phyloP scores from a whole-genome alignment of 1,140 invertebrate species.

The Drosophila persimilis region DNA sequence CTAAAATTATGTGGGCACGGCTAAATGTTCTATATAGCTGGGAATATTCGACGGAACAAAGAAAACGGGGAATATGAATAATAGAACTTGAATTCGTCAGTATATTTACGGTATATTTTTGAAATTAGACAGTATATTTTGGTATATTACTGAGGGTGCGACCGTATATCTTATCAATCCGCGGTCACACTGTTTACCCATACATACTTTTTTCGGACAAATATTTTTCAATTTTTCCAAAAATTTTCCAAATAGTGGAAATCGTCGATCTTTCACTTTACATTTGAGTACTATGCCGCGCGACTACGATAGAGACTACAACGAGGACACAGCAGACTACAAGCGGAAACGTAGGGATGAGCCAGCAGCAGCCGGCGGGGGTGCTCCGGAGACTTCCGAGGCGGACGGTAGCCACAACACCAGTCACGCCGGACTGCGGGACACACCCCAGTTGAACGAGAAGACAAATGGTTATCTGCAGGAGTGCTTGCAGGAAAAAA shows the following conservation, averaged over 20 bases:
- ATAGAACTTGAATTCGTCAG: too few relatives aligned
- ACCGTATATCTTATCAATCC: neutral
- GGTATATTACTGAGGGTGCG: too few relatives aligned
- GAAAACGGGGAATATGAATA: too few relatives aligned
- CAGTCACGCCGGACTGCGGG: slow-evolving; percentile 63
- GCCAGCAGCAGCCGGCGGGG: slow-evolving; percentile 53
- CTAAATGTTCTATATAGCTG: too few relatives aligned
- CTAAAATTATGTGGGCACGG: too few relatives aligned
- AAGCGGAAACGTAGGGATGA: slow-evolving; percentile 78
- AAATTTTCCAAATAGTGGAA: slow-evolving; percentile 7
- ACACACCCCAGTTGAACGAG: slow-evolving; percentile 76
- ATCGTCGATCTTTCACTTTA: neutral
- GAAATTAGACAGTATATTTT: too few relatives aligned
- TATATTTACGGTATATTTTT: too few relatives aligned
- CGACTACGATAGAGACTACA: slow-evolving; percentile 79
- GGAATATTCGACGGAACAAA: too few relatives aligned
- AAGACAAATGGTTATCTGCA: slow-evolving; percentile 78
- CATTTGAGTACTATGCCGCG: slow-evolving; percentile 61
- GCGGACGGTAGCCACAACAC: slow-evolving; percentile 62
- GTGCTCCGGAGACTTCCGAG: slow-evolving; percentile 57
- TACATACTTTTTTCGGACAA: slow-evolving; percentile 42
- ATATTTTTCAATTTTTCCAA: slow-evolving; percentile 11
- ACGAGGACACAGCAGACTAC: slow-evolving; percentile 78
- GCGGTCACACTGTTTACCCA: slow-evolving; percentile 18
- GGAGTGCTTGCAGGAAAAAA: slow-evolving; percentile 76